phyloP scores from a whole-genome alignment of 2,888 invertebrate genomes.

The Mythimna pallens region DNA sequence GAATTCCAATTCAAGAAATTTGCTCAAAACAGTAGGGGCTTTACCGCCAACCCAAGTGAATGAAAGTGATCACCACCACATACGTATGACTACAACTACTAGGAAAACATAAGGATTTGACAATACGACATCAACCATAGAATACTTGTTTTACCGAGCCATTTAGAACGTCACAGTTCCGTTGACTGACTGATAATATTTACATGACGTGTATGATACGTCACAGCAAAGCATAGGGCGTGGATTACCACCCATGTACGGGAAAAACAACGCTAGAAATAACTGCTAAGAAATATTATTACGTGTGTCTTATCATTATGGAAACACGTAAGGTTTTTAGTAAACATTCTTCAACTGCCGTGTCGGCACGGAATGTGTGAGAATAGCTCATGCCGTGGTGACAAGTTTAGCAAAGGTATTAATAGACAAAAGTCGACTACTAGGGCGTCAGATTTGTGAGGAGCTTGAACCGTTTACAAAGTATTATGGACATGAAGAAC shows the following conservation, averaged over 20 bases:
- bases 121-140: not conserved
- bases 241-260: not conserved
- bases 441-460: not conserved
- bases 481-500: too few relatives aligned
- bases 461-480: not conserved
- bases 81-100: not conserved
- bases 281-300: conserved; percentile 12
- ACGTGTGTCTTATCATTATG: conserved; percentile 15
- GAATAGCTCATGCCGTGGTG: not conserved
- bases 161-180: not conserved
- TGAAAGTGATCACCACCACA: not conserved
- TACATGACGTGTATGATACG: conserved; percentile 14
- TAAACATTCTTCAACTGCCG: not conserved
- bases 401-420: not conserved
- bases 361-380: conserved; percentile 1
- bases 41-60: not conserved
- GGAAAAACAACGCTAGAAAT: conserved; percentile 16
- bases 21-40: not conserved
- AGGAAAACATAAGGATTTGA: not conserved
- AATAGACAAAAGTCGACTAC: not conserved
- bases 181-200: conserved; percentile 10
- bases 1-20: not conserved
- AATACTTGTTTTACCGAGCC: not conserved
- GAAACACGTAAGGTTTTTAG: not conserved
- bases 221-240: not conserved